Evolutionary conservation across 2,888 invertebrate species (phyloP).

Genomic region (Oeneis ivallda): DNA sequence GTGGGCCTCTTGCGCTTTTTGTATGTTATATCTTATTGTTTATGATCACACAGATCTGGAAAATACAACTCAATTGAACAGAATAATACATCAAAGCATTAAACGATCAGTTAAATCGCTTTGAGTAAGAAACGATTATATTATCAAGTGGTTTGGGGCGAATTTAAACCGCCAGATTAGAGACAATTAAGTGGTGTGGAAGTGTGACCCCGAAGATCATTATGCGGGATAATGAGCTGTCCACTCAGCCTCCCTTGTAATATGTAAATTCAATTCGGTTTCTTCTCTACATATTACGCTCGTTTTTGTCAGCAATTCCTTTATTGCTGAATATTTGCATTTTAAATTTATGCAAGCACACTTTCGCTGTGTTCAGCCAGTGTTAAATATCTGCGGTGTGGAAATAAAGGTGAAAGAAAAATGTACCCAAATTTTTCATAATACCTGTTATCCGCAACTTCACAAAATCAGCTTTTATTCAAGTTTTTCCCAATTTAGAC

Average conservation of each 20-base stretch:
- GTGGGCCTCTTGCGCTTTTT: no score
- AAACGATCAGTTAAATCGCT: not conserved
- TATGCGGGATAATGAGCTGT: conserved; percentile 78
- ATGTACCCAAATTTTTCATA: not conserved
- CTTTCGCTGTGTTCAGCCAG: conserved; percentile 22
- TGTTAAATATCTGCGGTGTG: conserved; percentile 15
- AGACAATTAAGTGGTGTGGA: conserved; percentile 75
- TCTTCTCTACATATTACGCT: conserved; percentile 52
- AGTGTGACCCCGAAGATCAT: conserved; percentile 67
- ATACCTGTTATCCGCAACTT: not conserved
- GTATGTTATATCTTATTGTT: no score
- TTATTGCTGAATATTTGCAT: conserved; percentile 23
- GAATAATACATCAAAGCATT: not conserved
- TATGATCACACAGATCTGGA: no score
- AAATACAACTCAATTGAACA: not conserved
- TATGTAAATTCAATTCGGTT: conserved; percentile 75
- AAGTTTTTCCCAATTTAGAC: no score
- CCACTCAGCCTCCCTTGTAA: conserved; percentile 71
- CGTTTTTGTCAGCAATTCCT: conserved; percentile 47
- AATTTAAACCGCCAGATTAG: conserved; percentile 75
- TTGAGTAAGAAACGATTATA: no score
- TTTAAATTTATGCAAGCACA: conserved; percentile 26
- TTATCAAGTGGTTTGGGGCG: conserved; percentile 59
- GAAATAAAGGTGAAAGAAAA: not conserved
- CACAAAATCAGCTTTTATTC: not conserved